Base-by-base conservation (phyloP, 2,113 vertebrate species). In the Leptobrachium ailaonicum region DNA sequence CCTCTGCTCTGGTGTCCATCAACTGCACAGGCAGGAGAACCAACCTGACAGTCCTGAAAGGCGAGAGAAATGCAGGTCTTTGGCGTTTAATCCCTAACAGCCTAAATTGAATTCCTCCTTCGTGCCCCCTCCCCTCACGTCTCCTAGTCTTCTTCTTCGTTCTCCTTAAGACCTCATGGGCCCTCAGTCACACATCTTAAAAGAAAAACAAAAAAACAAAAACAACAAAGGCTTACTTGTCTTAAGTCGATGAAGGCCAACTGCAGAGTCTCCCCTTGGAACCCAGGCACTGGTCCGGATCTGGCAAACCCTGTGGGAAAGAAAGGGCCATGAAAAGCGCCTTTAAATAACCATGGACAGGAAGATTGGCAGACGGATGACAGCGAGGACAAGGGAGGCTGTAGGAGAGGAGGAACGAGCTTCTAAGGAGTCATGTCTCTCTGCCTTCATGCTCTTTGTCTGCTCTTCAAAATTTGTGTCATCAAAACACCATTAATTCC, bases 261-360 rank as follows among this genome's bases (percentile, higher is more conserved):
- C 95, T 97, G 95, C 95, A 98, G 96, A 92, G 97, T 99, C 95
- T 99, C 98, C 94, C 96, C 97, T 94, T 99, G 98, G 95, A 99
- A 98, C 92, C 98, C 98, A 95, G 96, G 96, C 95, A 99, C 98
- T 91, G 97, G 98, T 93, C 96, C 95, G 92, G 97, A 97, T 95
- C 97, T 99, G 98, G 98, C 97, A 99, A 99, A 99, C 95, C 95
- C 98, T 99, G 98, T 98, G 97, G 97, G 97, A 99, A 99, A 96
- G 95, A 95, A 95, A 94, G 94, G 91, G 87, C 91, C 93, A 96
- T 96, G 94, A 96, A 97, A 96, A 95, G 95, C 90, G 92, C 90
- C 91, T 94, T 93, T 94, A 95, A 95, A 94, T 93, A 90, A 95
- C 93, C 95, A 96, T 97, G 96, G 96, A 96, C 95, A 91, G 91